Base-by-base conservation (phyloP, 2,888 invertebrate species). In the Smittia sp. region DNA sequence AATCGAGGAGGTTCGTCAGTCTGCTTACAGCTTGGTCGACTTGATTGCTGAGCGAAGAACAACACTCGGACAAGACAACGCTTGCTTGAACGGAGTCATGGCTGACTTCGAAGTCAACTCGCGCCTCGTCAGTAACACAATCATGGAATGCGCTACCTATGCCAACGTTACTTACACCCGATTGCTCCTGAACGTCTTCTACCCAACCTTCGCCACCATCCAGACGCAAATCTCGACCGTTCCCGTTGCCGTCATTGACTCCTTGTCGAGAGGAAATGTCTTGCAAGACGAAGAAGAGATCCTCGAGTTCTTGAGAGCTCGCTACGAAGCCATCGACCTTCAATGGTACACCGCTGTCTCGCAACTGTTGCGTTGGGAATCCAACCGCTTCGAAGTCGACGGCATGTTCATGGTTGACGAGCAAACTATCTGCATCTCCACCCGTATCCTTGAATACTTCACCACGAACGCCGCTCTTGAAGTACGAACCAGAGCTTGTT, bases 261-360 rank as follows among this genome's bases (percentile, higher is more conserved):
- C 22, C n/a, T 22, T 73, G 6, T 73, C 73, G 15, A 24, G 65
- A n/a, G 73, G 65, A 32, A 73, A 73, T 38, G 73, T 73, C 11
- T 73, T 73, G 9, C 41, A 63, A 46, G 65, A 73, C 27, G 15
- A 54, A 7, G 18, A 73, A 18, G 65, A 15, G 11, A 73, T 73
- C 7, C 2, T 73, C 13, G 73, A 73, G n/a, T 73, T 39, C 27
- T 73, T 73, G 25, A 1, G 25, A 15, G 25, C 65, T 1, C 46
- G 54, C 15, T 73, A 65, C 46, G 11, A 46, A 11, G 24, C 32
- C 13, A 13, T 41, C 18, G 38, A 15, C 0, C 25, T 63, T n/a
- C 65, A 63, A 65, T 73, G 73, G 73, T 7, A n/a, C 13, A 18
- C 20, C 18, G 65, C 73, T 27, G 73, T 46, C 0, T 63, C 73